Base-by-base conservation (phyloP, 2,113 vertebrate species). In the Paramisgurnus dabryanus region DNA sequence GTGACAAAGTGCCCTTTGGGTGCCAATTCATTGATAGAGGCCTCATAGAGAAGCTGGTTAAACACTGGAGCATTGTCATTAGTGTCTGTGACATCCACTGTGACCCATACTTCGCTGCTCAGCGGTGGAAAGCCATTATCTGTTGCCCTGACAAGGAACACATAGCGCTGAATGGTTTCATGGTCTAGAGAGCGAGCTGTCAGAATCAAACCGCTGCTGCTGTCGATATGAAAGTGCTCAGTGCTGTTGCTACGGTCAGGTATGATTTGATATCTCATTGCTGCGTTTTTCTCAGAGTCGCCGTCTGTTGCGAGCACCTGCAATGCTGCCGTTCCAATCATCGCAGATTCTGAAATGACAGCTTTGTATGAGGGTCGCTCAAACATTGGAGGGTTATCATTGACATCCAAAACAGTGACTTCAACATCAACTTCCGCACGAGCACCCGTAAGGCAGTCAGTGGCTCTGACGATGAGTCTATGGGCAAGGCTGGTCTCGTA, bases 201-300 rank as follows among this genome's bases (percentile, higher is more conserved):
- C 58, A 99, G 90, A 82, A 99, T 98, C 34, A 99, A 89, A 60
- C 98, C 98, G 60, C 97, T 98, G 81, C 94, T 93, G 8, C 96
- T 96, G 76, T 99, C 98, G 58, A 99, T 97, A 87, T 99, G 97
- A 81, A 99, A 99, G 82, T 97, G 97, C 74, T 99, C 98, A 0
- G 96, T 96, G 88, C 94, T 97, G 88, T 98, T 97, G 76, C 94
- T 95, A 3, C 89, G 89, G 66, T 96, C 94, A 34, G 97, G 95
- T 75, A 98, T 94, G 79, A 99, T 97, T 87, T 98, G 97, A 86
- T 99, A 99, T 17, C 93, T 94, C 4, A 98, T 91, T 39, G 93
- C 80, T 74, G 91, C 95, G 80, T 97, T 99, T 80, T 95, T 96
- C 66, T 93, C 95, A 4, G 96, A 98, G 85, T 99, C 98, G 47